Evolutionary conservation across 2,797 vertebrate species (phyloP), one percentile per base, ranked within the genome.

Genomic region (Momotus momota): DNA sequence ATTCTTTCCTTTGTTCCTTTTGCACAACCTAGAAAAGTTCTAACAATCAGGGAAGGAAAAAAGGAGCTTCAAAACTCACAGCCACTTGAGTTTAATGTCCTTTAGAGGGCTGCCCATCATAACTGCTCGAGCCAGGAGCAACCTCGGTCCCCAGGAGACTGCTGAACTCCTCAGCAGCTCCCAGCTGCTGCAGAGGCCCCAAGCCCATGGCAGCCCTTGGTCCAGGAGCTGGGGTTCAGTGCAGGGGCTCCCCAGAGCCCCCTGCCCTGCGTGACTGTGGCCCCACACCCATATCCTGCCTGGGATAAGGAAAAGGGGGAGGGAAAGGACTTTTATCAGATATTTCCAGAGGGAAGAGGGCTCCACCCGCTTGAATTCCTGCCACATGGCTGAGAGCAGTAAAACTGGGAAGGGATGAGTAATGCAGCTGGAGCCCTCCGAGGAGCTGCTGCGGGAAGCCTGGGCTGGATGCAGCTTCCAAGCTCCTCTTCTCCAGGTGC

Each of bases 281-380:
- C 96, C 95, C 96, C 97, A 98, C 97, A 97, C 97, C 98, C 97
- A 97, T 96, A 98, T 99, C 98, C 98, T 98, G 98, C 97, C 97
- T 94, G 94, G 84, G 96, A 83, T 90, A 80, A 94, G 96, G 95
- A 84, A 93, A 90, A 93, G 86, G 93, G 96, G 94, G 90, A 87
- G 86, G 96, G 91, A 90, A 97, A 94, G 94, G 94, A 57, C 90
- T 97, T 95, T 97, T 98, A 98, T 98, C 98, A 97, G 98, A 92
- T 98, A 96, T 97, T 98, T 98, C 98, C 98, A 98, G 96, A 98
- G 97, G 97, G 96, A 98, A 98, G 94, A 94, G 94, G 87, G 95
- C 98, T 97, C 98, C 98, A 96, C 98, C 98, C 98, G 95, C 97
- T 96, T 98, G 97, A 98, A 96, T 97, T 96, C 90, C 96, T 97